A percentile compares a stretch with the other conserved stretches of the same genome.
Evolutionary conservation across 2,888 invertebrate genomes (phyloP).

Genomic region (Branchellion lobata): DNA sequence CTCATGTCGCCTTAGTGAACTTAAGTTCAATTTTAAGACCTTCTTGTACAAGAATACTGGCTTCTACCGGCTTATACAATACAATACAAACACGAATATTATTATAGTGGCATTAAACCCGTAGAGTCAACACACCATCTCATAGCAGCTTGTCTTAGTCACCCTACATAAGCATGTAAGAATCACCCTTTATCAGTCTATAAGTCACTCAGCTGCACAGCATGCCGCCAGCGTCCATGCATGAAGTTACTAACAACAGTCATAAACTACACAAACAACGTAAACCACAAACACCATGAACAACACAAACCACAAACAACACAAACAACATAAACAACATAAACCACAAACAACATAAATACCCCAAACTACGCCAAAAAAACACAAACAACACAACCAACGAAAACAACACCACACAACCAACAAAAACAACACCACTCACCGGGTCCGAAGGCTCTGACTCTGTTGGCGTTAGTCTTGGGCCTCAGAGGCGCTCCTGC

Average conservation of each 20-base stretch:
- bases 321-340: no score
- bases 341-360: no score
- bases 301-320: background rate
- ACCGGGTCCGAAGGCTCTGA: constrained; percentile 80
- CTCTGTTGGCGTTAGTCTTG: constrained; percentile 70
- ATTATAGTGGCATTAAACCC: background rate
- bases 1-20: no score
- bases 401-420: constrained; percentile 56
- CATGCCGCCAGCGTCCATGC: no score
- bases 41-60: no score
- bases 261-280: background rate
- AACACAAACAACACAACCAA: background rate
- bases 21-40: no score
- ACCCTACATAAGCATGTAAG: no score
- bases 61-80: no score
- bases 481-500: constrained; percentile 77
- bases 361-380: background rate
- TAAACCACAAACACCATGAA: background rate
- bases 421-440: constrained; percentile 64
- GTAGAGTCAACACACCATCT: background rate
- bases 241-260: background rate
- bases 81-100: no score
- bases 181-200: no score
- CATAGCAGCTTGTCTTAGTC: background rate
- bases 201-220: no score